Evolutionary conservation across 2,113 vertebrate genomes (phyloP), one percentile per base, ranked within the genome.

Genomic region (Dipodomys merriami): DNA sequence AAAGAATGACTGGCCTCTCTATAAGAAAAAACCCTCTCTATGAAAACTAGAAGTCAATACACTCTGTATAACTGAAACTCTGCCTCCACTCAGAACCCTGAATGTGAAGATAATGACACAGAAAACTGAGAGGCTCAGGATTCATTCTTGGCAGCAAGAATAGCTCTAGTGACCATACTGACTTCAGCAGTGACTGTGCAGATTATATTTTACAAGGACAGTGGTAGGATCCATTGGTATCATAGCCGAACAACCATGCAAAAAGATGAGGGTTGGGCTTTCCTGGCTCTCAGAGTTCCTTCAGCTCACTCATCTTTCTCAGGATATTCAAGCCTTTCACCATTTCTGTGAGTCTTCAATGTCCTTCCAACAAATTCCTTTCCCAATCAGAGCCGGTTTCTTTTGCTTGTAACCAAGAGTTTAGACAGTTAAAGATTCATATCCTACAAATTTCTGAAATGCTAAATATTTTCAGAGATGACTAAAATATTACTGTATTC

Each of bases 361-460:
- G 78, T 19, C 7, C 7, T 74, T 65, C 65, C 49, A 57, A n/a
- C 71, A 72, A 76, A 83, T 77, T 71, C 39, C n/a, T 60, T 86
- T 80, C 30, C 68, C 53, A 73, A 67, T 44, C 15, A 78, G 39
- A 93, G 23, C 13, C 83, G 30, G 20, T 91, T 93, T 86, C 44
- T 83, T 33, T 82, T 89, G 25, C 65, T 93, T 91, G 33, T 9
- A 81, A 72, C 39, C 67, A 91, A 65, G 49, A 89, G 76, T 30
- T 30, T 49, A 89, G 22, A 83, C 20, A 86, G 65, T 78, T 82
- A 44, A 81, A 60, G 27, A 81, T 4, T n/a, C 29, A 4, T 19
- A 57, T 90, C 33, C 78, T 68, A 88, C 20, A 81, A 78, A 90
- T 78, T 80, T 84, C 74, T n/a, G 73, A 77, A 83, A 81, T 81